phyloP scores from a whole-genome alignment of 1,140 invertebrate species.

The Heliconius hermathena region DNA sequence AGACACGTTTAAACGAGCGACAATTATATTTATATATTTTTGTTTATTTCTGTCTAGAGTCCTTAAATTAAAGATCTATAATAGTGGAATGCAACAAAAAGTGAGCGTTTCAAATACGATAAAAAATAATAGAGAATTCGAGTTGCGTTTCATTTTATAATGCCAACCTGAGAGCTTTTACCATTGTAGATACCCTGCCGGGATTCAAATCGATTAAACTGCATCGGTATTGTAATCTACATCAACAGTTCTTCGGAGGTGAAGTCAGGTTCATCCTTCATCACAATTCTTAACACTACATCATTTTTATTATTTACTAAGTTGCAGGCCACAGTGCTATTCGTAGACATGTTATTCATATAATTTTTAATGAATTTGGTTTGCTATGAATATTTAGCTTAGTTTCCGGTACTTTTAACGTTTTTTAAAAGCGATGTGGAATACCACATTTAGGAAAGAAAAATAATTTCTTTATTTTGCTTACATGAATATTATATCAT shows the following conservation, averaged over 20 bases:
- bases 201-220: slow-evolving; percentile 55
- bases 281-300: neutral
- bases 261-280: neutral
- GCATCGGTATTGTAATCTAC: slow-evolving; percentile 42
- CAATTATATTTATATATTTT: neutral
- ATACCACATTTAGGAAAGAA: no score
- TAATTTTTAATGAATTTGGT: no score
- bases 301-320: neutral
- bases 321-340: no score
- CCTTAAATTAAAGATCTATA: slow-evolving; percentile 17
- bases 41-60: neutral
- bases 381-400: no score
- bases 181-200: slow-evolving; percentile 49
- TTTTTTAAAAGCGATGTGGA: no score
- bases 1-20: neutral
- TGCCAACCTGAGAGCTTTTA: slow-evolving; percentile 33
- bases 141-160: slow-evolving; percentile 43
- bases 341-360: no score
- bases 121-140: slow-evolving; percentile 39
- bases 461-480: no score
- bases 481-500: no score
- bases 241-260: slow-evolving; percentile 17
- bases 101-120: slow-evolving; percentile 36
- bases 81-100: slow-evolving; percentile 27
- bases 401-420: no score